Base-by-base conservation (phyloP, 2,888 invertebrate species). In the Candidula unifasciata region DNA sequence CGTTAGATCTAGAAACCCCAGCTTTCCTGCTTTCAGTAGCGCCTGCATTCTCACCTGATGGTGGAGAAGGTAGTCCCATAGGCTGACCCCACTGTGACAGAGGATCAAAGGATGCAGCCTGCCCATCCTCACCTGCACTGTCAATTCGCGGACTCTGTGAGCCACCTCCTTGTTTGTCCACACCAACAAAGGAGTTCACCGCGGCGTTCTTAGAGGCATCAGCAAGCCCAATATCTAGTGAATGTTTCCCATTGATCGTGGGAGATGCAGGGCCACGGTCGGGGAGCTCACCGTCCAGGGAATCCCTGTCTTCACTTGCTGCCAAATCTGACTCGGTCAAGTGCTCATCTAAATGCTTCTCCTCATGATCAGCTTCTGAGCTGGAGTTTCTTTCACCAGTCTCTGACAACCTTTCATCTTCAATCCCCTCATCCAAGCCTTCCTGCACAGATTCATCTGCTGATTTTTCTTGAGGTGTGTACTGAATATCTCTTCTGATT, bases 11-110 rank as follows among this genome's bases (percentile, higher is more conserved):
- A 18, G 80, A 68, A 57, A 87, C 88, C 0, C 27, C 76, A 44
- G 66, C 85, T 69, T 83, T 44, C 93, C 92, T 66, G 92, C 94
- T 90, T 94, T 95, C 93, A 89, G 68, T 81, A n/a, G 87, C 90
- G 24, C 92, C 74, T 44, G 82, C 74, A 33, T 86, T 85, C 83
- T 80, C 83, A n/a, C 87, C 90, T 30, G 93, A 92, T 18, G 93
- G 93, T 87, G 94, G 93, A 90, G 97, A 96, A 1, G 97, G 97
- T 37, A 98, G 94, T 57, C 97, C 97, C 89, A 98, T 95, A 16
- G 98, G 98, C 91, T 97, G 97, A 13, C 98, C 98, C 98, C 98
- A 98, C 71, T 94, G 95, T 74, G 96, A 96, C 13, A 97, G 76
- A 16, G 93, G 93, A 86, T 93, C 92, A 88, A 91, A 91, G 16